A percentile compares a stretch with the other conserved stretches of the same genome.
phyloP scores from a whole-genome alignment of 2,797 vertebrate genomes.

The Odontamblyopus lacepedii region DNA sequence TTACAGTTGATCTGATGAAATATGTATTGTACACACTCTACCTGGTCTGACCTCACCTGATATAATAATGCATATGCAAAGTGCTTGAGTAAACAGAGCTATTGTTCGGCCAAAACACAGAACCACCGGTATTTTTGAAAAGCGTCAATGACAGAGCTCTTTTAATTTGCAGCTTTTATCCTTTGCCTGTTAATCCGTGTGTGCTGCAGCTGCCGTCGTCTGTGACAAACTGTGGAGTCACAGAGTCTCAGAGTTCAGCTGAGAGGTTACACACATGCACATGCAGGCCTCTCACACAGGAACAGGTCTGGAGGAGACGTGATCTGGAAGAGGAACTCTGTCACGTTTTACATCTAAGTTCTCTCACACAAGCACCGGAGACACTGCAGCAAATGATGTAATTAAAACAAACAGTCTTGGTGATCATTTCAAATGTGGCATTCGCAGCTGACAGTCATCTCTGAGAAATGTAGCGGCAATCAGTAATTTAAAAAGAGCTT shows the following conservation, averaged over 20 bases:
- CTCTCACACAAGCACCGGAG: neutral
- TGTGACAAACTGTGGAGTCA: conserved; percentile 18
- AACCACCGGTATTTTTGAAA: conserved; percentile 38
- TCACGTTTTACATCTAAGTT: conserved; percentile 1
- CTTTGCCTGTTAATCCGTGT: conserved; percentile 51
- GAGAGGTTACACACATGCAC: neutral
- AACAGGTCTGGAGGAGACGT: conserved; percentile 2
- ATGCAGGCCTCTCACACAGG: too few species aligned
- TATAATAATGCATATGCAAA: conserved; percentile 1
- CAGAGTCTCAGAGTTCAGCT: conserved; percentile 11
- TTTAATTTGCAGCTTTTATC: conserved; percentile 63
- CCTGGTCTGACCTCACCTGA: conserved; percentile 11
- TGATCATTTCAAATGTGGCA: neutral
- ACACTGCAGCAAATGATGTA: neutral
- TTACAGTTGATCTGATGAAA: conserved; percentile 8
- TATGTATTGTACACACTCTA: neutral
- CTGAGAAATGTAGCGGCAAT: neutral
- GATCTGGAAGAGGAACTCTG: neutral
- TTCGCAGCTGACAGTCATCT: neutral
- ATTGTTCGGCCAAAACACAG: conserved; percentile 23
- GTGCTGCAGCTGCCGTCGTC: conserved; percentile 42
- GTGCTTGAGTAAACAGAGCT: conserved; percentile 36
- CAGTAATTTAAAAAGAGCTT: neutral
- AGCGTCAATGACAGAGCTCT: conserved; percentile 50
- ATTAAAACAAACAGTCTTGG: neutral